A percentile compares a stretch with the other conserved stretches of the same genome.
Evolutionary conservation across 2,113 vertebrate genomes (phyloP).

Genomic region (Xiphias gladius): DNA sequence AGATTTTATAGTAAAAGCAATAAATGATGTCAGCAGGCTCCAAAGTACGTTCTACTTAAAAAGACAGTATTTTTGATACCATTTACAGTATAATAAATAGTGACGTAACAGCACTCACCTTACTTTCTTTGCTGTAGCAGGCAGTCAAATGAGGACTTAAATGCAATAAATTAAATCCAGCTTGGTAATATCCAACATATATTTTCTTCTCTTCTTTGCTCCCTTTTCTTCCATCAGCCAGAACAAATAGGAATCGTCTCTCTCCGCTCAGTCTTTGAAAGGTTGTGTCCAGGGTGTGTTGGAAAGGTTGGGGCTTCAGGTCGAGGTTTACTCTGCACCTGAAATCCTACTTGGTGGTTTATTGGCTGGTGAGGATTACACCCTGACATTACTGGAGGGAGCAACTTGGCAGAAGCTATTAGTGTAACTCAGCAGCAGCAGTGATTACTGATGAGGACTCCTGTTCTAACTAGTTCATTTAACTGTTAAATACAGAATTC

Average conservation of each 20-base stretch:
- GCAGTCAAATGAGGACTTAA: slow-evolving; percentile 22
- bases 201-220: slow-evolving; percentile 10
- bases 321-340: slow-evolving; percentile 59
- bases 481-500: neutral
- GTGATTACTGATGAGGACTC: slow-evolving; percentile 53
- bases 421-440: slow-evolving; percentile 62
- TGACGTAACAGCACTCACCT: slow-evolving; percentile 50
- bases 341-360: slow-evolving; percentile 73
- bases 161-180: slow-evolving; percentile 25
- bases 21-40: neutral
- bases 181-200: neutral
- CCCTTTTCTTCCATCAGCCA: slow-evolving; percentile 37
- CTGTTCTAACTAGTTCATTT: slow-evolving; percentile 15
- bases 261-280: neutral
- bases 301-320: slow-evolving; percentile 40
- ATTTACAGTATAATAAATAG: neutral
- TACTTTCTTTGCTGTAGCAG: slow-evolving; percentile 10
- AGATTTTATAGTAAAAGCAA: neutral
- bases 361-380: slow-evolving; percentile 76
- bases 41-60: neutral
- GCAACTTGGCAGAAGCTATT: slow-evolving; percentile 65
- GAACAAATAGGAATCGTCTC: slow-evolving; percentile 14
- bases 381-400: slow-evolving; percentile 60
- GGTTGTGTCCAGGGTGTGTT: neutral
- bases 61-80: neutral